These are phyloP conservation scores for Pogona vitticeps DNA, from an alignment of 2,113 vertebrate genomes.

Conservation along the genomic window DNA sequence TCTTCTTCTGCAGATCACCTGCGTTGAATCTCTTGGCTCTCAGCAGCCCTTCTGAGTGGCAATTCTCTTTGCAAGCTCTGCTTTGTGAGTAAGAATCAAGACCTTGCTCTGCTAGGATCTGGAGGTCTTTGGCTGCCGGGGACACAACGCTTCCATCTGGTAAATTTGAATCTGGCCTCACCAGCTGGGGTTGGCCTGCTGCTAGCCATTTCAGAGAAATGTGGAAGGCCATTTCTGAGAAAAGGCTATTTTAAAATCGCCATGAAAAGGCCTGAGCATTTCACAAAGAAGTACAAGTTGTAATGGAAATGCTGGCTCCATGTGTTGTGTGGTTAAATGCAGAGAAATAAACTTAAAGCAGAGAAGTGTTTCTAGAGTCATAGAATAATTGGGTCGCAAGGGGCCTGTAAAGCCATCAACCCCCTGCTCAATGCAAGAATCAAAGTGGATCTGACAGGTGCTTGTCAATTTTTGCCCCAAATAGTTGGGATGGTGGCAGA, in stretches of 20 bases:
- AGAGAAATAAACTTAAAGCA: background rate
- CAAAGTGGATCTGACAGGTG: too few species aligned
- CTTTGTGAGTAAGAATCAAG: background rate
- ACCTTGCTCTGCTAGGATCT: background rate
- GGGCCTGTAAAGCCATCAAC: too few species aligned
- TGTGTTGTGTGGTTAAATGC: background rate
- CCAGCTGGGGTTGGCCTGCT: background rate
- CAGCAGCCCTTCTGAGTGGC: background rate
- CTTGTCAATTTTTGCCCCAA: too few species aligned
- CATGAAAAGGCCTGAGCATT: background rate
- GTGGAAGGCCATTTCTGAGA: background rate
- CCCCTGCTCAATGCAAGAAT: too few species aligned
- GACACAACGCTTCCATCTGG: background rate
- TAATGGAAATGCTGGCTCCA: background rate
- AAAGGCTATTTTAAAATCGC: background rate
- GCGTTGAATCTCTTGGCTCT: background rate
- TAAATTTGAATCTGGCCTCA: background rate
- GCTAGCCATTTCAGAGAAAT: background rate
- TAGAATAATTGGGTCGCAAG: too few species aligned
- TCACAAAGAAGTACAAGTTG: background rate
- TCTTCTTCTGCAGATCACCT: background rate
- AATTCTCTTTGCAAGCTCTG: background rate
- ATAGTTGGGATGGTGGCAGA: too few species aligned
- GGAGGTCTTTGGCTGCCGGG: background rate
- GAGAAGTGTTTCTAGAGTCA: background rate